These are phyloP conservation scores for Pycnomerus fuliginosus DNA, from an alignment of 2,888 invertebrate genomes.

Conservation along the genomic window DNA sequence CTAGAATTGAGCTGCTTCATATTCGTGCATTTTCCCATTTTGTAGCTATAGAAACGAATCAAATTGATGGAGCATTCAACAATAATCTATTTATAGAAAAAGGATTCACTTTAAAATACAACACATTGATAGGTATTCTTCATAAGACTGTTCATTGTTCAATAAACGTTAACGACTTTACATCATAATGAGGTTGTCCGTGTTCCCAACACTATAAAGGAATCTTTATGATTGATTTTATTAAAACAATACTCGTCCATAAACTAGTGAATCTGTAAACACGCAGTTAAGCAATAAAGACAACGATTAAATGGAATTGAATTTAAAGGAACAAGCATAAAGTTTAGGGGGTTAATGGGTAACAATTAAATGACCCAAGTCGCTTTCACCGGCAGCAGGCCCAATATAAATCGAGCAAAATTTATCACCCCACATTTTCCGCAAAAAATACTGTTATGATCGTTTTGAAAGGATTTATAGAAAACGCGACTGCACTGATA, in stretches of 20 bases:
- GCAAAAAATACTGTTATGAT: slow-evolving; percentile 33
- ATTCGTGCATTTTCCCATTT: no score
- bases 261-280: slow-evolving; percentile 32
- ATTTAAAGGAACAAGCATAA: slow-evolving; percentile 27
- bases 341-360: slow-evolving; percentile 26
- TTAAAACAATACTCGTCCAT: slow-evolving; percentile 22
- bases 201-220: no score
- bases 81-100: no score
- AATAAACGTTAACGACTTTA: no score
- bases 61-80: no score
- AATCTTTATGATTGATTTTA: slow-evolving; percentile 17
- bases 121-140: no score
- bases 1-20: no score
- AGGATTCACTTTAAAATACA: no score
- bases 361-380: slow-evolving; percentile 35
- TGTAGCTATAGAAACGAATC: no score
- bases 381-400: slow-evolving; percentile 33
- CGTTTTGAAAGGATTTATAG: slow-evolving; percentile 21
- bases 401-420: slow-evolving; percentile 35
- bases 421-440: slow-evolving; percentile 29
- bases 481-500: slow-evolving; percentile 23
- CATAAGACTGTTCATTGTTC: no score
- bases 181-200: no score
- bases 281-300: slow-evolving; percentile 25
- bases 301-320: slow-evolving; percentile 16